Conservation (phyloP, 2,797 vertebrate species). For the Manis javanica region DNA sequence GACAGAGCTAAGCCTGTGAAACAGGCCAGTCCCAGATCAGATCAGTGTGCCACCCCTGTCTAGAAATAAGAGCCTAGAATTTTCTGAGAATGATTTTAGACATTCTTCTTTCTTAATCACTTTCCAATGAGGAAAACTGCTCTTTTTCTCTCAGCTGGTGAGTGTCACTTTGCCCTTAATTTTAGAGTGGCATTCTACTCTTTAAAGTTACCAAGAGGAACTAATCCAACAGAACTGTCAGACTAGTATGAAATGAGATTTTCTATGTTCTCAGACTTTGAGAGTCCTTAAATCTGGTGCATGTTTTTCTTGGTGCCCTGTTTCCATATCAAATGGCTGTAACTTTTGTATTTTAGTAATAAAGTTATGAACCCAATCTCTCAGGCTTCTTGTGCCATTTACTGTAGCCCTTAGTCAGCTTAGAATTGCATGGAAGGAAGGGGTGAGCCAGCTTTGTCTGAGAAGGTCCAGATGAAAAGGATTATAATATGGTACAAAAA, state of each 20-base stretch:
- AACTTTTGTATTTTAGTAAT: conserved; percentile 67
- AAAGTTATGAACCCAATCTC: conserved; percentile 81
- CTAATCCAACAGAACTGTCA: conserved; percentile 39
- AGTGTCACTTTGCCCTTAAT: conserved; percentile 53
- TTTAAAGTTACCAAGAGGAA: conserved; percentile 34
- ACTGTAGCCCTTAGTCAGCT: conserved; percentile 62
- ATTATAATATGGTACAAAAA: conserved; percentile 76
- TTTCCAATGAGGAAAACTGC: background rate
- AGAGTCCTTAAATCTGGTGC: background rate
- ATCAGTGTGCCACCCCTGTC: background rate
- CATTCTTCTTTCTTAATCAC: background rate
- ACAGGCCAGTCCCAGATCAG: background rate
- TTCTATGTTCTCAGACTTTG: conserved; percentile 37
- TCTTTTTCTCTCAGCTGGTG: conserved; percentile 60
- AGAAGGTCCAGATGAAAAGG: conserved; percentile 80
- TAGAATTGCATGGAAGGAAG: conserved; percentile 76
- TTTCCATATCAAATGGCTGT: conserved; percentile 65
- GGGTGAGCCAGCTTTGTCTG: conserved; percentile 72
- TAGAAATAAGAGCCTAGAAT: conserved; percentile 6
- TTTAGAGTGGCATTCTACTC: background rate
- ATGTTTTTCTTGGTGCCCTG: background rate
- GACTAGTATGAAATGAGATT: conserved; percentile 53
- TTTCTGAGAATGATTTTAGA: conserved; percentile 33
- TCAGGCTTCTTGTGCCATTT: conserved; percentile 74
- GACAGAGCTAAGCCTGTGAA: background rate